Conservation (phyloP, 2,888 invertebrate genomes). For the Sericinus montela region DNA sequence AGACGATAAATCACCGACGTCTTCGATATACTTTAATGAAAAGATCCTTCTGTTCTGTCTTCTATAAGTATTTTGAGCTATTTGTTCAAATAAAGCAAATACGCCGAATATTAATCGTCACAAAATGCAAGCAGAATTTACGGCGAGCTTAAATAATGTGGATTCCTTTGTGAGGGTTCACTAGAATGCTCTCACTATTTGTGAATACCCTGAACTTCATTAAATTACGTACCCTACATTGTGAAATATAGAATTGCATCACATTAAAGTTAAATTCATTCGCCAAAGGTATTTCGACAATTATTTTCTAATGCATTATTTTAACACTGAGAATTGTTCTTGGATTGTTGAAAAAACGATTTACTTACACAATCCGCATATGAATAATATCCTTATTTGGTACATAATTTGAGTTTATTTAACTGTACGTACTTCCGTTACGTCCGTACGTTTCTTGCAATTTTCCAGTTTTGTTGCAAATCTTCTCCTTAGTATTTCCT, state of each 20-base stretch:
- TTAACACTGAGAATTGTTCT: no score
- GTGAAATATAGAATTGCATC: background rate
- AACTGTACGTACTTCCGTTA: no score
- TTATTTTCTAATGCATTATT: no score
- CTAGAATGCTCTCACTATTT: constrained; percentile 7
- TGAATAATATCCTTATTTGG: no score
- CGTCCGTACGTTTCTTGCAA: no score
- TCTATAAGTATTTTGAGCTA: constrained; percentile 42
- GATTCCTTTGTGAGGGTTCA: constrained; percentile 5
- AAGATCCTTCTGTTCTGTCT: constrained; percentile 53
- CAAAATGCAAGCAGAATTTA: constrained; percentile 13
- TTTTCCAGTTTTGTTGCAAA: no score
- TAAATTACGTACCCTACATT: background rate
- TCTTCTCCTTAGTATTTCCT: no score
- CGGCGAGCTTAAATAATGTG: constrained; percentile 9
- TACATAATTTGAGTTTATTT: no score
- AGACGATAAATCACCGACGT: constrained; percentile 68
- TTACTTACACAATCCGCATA: no score
- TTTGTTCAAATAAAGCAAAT: constrained; percentile 20
- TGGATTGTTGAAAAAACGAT: no score
- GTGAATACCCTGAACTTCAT: constrained; percentile 6
- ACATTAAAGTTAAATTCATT: no score
- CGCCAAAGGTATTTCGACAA: no score
- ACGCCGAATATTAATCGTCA: constrained; percentile 15
- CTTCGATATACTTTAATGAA: constrained; percentile 72